A percentile compares a stretch with the other conserved stretches of the same genome.
Evolutionary conservation across 2,888 invertebrate genomes (phyloP).

Genomic region (Temnothorax ravouxi): DNA sequence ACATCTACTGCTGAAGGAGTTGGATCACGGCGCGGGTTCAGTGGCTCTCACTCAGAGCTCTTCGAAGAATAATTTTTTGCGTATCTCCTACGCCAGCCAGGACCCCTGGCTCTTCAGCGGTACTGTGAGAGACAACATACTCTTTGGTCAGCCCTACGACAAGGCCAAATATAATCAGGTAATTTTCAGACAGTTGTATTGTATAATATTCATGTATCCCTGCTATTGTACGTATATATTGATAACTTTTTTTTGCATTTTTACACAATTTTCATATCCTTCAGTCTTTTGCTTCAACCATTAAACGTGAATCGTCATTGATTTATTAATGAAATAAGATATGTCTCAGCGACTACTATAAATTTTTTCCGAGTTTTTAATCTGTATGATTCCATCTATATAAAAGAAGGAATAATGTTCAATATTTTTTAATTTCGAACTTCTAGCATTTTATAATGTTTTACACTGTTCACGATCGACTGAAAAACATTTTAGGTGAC

Average conservation of each 20-base stretch:
- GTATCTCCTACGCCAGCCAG: slow-evolving; percentile 89
- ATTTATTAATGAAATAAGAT: neutral
- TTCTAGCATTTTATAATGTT: neutral
- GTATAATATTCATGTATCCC: neutral
- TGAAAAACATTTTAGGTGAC: slow-evolving; percentile 87
- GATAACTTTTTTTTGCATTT: neutral
- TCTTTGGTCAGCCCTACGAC: slow-evolving; percentile 90
- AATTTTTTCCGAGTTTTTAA: neutral
- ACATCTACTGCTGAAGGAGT: slow-evolving; percentile 86
- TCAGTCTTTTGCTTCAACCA: neutral
- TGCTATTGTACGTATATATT: neutral
- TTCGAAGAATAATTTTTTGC: slow-evolving; percentile 33
- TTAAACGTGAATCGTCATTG: neutral
- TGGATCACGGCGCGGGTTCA: slow-evolving; percentile 85
- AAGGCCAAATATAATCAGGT: slow-evolving; percentile 89
- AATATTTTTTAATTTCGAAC: neutral
- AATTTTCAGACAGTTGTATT: neutral
- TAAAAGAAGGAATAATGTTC: neutral
- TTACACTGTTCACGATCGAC: neutral
- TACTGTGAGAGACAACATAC: slow-evolving; percentile 91
- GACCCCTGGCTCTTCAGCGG: slow-evolving; percentile 91
- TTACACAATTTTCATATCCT: neutral
- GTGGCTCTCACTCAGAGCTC: slow-evolving; percentile 66
- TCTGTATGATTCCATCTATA: neutral
- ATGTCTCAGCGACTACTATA: neutral